These are phyloP conservation scores for Dolichotis patagonum DNA, from an alignment of 2,113 vertebrate species.

Conservation along the genomic window DNA sequence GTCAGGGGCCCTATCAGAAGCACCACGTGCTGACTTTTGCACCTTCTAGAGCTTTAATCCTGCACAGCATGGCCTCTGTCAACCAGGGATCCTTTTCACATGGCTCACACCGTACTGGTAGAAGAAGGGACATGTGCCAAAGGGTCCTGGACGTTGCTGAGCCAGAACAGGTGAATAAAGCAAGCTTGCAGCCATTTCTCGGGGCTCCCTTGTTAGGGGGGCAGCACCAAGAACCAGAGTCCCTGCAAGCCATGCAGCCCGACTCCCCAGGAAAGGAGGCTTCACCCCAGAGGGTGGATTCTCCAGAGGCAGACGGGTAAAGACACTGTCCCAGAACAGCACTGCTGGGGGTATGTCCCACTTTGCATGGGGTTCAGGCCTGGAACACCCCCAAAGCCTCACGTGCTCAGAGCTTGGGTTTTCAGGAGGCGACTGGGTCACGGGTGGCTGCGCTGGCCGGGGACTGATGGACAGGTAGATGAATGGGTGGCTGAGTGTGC, in stretches of 20 bases:
- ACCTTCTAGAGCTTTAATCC: not conserved
- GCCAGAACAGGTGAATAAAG: not conserved
- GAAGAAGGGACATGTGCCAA: not conserved
- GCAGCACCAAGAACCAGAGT: not conserved
- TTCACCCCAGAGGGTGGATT: not conserved
- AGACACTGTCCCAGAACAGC: not conserved
- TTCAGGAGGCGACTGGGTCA: not conserved
- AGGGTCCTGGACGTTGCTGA: not conserved
- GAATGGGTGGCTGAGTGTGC: not conserved
- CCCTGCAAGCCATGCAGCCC: not conserved
- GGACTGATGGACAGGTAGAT: not conserved
- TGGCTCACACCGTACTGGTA: no score
- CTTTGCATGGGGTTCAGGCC: not conserved
- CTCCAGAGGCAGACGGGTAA: not conserved
- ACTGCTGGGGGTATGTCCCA: no score
- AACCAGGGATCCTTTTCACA: not conserved
- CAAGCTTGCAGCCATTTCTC: not conserved
- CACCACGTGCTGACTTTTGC: not conserved
- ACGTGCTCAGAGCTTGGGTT: not conserved
- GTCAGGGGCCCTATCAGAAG: not conserved
- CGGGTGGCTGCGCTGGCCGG: not conserved
- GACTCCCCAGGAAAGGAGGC: no score
- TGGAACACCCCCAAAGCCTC: not conserved
- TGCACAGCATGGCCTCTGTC: not conserved
- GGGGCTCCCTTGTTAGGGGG: not conserved